Conservation (phyloP, 2,113 vertebrate genomes). For the Bujurquina vittata region DNA sequence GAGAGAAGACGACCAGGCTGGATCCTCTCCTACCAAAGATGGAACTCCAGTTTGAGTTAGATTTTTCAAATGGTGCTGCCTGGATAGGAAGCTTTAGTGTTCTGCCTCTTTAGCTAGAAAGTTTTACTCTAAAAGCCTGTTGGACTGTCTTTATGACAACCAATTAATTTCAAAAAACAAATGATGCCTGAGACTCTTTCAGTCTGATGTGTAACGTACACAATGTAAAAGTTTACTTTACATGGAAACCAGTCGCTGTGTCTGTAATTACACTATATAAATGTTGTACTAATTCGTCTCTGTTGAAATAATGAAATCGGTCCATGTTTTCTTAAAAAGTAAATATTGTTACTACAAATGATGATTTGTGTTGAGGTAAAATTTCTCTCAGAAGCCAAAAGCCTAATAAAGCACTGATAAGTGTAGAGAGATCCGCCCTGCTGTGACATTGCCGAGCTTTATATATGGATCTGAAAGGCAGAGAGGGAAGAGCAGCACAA, state of each 20-base stretch:
- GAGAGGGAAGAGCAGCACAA: not conserved
- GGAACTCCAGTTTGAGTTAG: constrained; percentile 79
- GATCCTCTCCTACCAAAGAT: constrained; percentile 70
- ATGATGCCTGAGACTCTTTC: constrained; percentile 13
- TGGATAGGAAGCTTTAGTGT: constrained; percentile 16
- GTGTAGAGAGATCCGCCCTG: not conserved
- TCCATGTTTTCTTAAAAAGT: constrained; percentile 54
- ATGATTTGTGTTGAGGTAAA: not conserved
- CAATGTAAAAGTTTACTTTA: constrained; percentile 43
- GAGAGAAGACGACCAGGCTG: constrained; percentile 40
- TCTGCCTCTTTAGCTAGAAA: constrained; percentile 31
- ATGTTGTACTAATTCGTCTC: constrained; percentile 50
- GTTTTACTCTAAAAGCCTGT: constrained; percentile 10
- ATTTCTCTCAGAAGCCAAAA: not conserved
- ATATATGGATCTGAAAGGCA: not conserved
- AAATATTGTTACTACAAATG: not conserved
- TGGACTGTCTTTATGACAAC: constrained; percentile 34
- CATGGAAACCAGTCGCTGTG: constrained; percentile 32
- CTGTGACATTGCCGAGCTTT: not conserved
- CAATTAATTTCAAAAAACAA: constrained; percentile 27
- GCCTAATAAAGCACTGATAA: not conserved
- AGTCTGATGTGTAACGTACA: constrained; percentile 53
- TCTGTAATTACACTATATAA: constrained; percentile 50
- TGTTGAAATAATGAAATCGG: constrained; percentile 59
- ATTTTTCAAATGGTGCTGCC: not conserved